Conservation (phyloP, 2,113 vertebrate species). For the Serilophus lunatus region DNA sequence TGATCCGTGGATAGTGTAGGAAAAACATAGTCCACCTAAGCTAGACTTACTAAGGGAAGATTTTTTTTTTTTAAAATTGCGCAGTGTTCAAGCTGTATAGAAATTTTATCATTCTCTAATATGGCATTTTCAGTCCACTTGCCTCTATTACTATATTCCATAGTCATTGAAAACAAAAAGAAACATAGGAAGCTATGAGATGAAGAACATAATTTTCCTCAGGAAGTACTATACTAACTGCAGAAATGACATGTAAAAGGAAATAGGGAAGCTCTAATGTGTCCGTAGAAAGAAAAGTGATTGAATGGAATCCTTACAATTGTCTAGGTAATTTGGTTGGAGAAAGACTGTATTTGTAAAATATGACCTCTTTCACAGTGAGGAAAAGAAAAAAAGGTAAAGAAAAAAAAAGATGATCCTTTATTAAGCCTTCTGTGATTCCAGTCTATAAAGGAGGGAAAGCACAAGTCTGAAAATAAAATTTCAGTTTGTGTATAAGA, state of each 20-base stretch:
- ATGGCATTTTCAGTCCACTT: neutral
- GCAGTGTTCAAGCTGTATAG: neutral
- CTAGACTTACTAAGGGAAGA: neutral
- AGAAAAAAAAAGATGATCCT: accelerated
- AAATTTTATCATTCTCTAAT: neutral
- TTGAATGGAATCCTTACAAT: neutral
- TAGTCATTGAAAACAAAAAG: neutral
- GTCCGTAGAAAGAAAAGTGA: neutral
- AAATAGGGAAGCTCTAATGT: neutral
- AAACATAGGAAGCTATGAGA: neutral
- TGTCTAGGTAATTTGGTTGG: neutral
- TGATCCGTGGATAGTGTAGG: neutral
- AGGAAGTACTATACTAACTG: neutral
- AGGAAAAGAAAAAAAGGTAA: too few relatives aligned
- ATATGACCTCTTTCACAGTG: neutral
- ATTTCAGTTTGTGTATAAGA: neutral
- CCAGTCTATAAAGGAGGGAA: neutral
- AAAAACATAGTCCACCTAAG: neutral
- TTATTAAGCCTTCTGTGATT: neutral
- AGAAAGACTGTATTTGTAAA: neutral
- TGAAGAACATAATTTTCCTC: neutral
- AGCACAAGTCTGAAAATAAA: neutral
- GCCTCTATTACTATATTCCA: neutral
- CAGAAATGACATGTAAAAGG: neutral
- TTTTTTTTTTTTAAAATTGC: neutral